phyloP scores from a whole-genome alignment of 2,797 vertebrate genomes.

The Enteromius radiatus region DNA sequence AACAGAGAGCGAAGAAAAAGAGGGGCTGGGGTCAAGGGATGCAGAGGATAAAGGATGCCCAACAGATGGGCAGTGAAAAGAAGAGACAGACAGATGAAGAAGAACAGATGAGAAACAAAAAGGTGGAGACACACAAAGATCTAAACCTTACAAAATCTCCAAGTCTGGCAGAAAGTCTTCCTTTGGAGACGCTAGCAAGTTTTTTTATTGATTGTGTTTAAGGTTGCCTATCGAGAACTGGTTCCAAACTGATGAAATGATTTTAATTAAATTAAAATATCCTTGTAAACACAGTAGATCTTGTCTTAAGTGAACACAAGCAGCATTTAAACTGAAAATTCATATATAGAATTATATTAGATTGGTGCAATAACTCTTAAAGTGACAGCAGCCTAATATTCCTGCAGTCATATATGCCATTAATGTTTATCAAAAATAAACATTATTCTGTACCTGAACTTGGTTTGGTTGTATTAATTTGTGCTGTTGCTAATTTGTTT shows the following conservation, averaged over 20 bases:
- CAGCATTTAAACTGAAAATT: no score
- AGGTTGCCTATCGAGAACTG: not conserved
- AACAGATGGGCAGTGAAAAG: conserved; percentile 64
- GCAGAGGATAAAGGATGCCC: conserved; percentile 55
- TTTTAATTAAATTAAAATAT: not conserved
- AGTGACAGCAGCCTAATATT: no score
- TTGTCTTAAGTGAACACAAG: not conserved
- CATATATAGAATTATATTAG: not conserved
- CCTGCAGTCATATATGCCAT: no score
- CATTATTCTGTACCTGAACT: no score
- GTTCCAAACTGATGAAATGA: no score
- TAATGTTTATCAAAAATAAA: not conserved
- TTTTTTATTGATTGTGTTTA: not conserved
- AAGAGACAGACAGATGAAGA: conserved; percentile 45
- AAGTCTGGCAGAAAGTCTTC: not conserved
- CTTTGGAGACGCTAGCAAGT: not conserved
- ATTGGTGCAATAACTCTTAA: no score
- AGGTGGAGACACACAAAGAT: conserved; percentile 21
- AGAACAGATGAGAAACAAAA: conserved; percentile 35
- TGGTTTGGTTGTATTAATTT: not conserved
- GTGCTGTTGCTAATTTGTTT: not conserved
- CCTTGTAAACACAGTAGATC: not conserved
- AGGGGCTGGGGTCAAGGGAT: conserved; percentile 50
- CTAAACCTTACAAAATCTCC: not conserved
- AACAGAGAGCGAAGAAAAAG: conserved; percentile 49